Conservation (phyloP, 1,140 invertebrate genomes). For the Cydia fagiglandana region DNA sequence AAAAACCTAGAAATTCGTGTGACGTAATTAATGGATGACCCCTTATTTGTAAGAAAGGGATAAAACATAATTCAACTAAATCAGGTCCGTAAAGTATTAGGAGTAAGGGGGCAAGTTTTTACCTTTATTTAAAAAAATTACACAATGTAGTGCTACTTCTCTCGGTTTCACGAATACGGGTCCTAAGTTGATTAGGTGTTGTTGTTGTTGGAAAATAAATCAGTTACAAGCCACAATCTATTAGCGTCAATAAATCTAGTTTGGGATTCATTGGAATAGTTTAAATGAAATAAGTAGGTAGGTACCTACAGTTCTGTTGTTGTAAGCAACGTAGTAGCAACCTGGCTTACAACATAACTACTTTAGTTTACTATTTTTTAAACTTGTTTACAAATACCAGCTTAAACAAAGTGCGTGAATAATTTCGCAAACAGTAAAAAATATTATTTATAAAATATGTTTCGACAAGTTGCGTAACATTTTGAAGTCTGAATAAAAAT, state of each 20-base stretch:
- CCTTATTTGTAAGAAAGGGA: no score
- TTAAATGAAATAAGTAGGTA: background rate
- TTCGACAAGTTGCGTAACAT: background rate
- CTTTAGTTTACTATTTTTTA: background rate
- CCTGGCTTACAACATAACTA: no score
- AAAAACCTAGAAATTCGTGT: no score
- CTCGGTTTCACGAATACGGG: background rate
- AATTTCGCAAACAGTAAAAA: no score
- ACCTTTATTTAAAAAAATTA: background rate
- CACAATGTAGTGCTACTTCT: background rate
- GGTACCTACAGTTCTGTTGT: background rate
- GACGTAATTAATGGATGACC: no score
- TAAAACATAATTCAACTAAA: no score
- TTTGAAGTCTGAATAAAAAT: background rate
- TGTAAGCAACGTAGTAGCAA: background rate
- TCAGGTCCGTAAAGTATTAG: no score
- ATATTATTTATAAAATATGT: no score
- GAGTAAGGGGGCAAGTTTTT: no score
- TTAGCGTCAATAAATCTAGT: background rate
- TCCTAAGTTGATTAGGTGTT: constrained; percentile 1
- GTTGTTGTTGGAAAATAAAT: constrained; percentile 22
- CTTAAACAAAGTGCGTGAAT: no score
- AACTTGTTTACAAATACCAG: no score
- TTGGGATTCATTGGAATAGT: background rate
- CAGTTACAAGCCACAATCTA: constrained; percentile 12